These are phyloP conservation scores for Anarhynchus alexandrinus DNA, from an alignment of 2,113 vertebrate genomes.

Conservation along the genomic window DNA sequence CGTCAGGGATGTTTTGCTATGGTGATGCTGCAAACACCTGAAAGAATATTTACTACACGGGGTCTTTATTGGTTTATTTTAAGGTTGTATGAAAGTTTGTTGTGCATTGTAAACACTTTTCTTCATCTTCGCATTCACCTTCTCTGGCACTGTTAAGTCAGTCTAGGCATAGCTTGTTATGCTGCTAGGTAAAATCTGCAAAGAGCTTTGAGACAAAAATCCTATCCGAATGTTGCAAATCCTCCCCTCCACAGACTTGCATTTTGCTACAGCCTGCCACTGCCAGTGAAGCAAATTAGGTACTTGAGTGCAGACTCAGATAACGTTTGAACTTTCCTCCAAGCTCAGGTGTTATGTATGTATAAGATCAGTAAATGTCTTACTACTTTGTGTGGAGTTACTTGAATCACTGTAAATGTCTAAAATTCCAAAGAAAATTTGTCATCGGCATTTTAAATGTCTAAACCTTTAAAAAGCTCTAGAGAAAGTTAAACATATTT, in stretches of 20 bases:
- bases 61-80: background rate
- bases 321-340: background rate
- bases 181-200: background rate
- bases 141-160: background rate
- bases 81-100: background rate
- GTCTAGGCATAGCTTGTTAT: background rate
- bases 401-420: background rate
- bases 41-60: background rate
- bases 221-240: background rate
- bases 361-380: background rate
- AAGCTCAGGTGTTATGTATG: background rate
- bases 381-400: background rate
- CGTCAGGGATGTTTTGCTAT: background rate
- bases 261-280: background rate
- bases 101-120: background rate
- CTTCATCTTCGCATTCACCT: background rate
- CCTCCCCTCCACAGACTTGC: background rate
- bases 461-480: background rate
- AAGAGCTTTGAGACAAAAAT: background rate
- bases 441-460: background rate
- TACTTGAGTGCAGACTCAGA: background rate
- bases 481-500: background rate
- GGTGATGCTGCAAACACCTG: background rate
- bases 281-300: background rate
- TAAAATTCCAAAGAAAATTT: background rate